Evolutionary conservation across 1,140 invertebrate genomes (phyloP), one percentile per base, ranked within the genome.

Genomic region (Lepidostoma basale): DNA sequence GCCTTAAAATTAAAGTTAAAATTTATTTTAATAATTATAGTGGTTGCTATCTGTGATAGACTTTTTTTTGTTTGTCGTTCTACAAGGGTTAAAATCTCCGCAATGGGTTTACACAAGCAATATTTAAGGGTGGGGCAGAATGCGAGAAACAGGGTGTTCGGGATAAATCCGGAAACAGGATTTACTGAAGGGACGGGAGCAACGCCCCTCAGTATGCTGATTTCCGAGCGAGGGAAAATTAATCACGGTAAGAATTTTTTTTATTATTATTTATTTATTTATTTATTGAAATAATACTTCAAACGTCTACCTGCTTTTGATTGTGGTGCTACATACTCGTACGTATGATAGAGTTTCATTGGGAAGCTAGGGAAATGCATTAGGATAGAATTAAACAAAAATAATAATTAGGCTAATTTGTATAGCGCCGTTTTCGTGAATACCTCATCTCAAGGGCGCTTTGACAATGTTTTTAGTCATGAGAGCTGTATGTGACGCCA

Each of bases 91-190:
- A 54, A 54, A 33, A 54, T 54, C 30, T 54, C 49, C 9, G 18
- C 49, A 28, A 88, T 88, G 87, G 87, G 87, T 56, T 78, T 86
- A 44, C 86, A 88, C 74, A 89, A 90, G 75, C 88, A 91, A 75
- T 92, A 91, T 76, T 84, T 91, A 79, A 87, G 88, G 73, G 88
- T 91, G 73, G 88, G 89, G 45, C 87, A 88, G 76, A 84, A 83
- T 70, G 88, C 88, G 67, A 85, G 88, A 66, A 89, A 90, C 77
- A 86, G 87, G 30, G 82, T 89, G 30, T 89, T 90, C 74, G 89
- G 88, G 0, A 83, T 87, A 56, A 82, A 77, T 16, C 79, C 81
- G 0, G 76, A 79, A 23, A 78, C 76, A 22, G 76, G 79, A 39
- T 68, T 39, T 33, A 54, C 49, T 0, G 77, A 79, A 4, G 83